phyloP scores from a whole-genome alignment of 2,797 vertebrate genomes.

The Macroramphosus scolopax region DNA sequence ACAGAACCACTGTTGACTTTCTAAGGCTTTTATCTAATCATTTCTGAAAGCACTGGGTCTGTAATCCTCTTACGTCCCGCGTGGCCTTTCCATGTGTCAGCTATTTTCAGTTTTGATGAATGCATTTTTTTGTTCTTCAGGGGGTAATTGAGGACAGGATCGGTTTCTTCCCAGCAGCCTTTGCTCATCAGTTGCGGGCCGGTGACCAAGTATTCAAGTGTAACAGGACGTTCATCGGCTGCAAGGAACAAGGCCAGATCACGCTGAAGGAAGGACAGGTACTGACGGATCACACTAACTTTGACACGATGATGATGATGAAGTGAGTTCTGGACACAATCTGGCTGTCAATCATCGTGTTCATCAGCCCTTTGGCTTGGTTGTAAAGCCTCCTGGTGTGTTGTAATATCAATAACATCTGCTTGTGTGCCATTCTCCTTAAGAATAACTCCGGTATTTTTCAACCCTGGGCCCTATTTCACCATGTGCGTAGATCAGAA shows the following conservation, averaged over 20 bases:
- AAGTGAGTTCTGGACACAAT: too few relatives aligned
- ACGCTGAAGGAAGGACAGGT: slow-evolving; percentile 97
- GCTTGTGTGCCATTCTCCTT: too few relatives aligned
- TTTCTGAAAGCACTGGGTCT: slow-evolving; percentile 6
- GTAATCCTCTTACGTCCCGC: slow-evolving; percentile 13
- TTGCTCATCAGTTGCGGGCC: slow-evolving; percentile 84
- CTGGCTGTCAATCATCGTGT: too few relatives aligned
- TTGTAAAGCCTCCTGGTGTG: too few relatives aligned
- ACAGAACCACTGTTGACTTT: neutral
- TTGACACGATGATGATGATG: too few relatives aligned
- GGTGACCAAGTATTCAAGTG: slow-evolving; percentile 90
- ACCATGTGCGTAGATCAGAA: too few relatives aligned
- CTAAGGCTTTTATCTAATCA: slow-evolving; percentile 6
- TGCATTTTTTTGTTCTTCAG: slow-evolving; percentile 61
- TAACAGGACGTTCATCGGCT: slow-evolving; percentile 89
- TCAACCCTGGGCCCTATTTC: too few relatives aligned
- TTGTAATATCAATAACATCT: too few relatives aligned
- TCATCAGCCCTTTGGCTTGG: too few relatives aligned
- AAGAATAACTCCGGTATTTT: too few relatives aligned
- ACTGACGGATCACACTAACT: slow-evolving; percentile 6
- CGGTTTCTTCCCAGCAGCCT: slow-evolving; percentile 94
- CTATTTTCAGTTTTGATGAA: slow-evolving; percentile 16
- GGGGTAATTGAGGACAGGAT: slow-evolving; percentile 92
- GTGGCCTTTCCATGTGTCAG: neutral
- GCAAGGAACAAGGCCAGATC: slow-evolving; percentile 95